Base-by-base conservation (phyloP, 2,113 vertebrate genomes). In the Microcebus murinus region DNA sequence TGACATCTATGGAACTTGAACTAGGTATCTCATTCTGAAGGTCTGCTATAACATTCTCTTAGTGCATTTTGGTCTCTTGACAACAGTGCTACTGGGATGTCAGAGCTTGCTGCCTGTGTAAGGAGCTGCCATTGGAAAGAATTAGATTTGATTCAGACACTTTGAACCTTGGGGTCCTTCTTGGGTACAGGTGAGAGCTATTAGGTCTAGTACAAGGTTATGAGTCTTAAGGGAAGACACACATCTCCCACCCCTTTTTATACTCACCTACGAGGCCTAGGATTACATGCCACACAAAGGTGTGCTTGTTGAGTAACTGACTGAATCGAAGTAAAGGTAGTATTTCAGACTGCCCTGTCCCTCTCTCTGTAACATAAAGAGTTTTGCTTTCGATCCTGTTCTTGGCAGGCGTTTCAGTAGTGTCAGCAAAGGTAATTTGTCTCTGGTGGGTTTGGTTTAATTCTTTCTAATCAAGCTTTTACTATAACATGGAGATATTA, bases 381-480 rank as follows among this genome's bases (percentile, higher is more conserved):
- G 86, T 74, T 23, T 25, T 77, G 50, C 45, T 63, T 82, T 82
- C 13, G 17, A 45, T n/a, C 34, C 89, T 59, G 57, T 42, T 82
- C 79, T 61, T 45, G 83, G 89, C 59, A 85, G 83, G 70, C 45
- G 14, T 65, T 59, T 82, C 4, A 21, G 89, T 1, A 23, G 31
- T 48, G n/a, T 52, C 63, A 79, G 82, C 50, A 45, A 88, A 96
- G 73, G 77, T 55, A 25, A 81, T 55, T 21, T 87, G 73, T 61
- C 85, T 91, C 93, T 79, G 71, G 70, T 74, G 42, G 68, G 81
- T 71, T 92, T 77, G 76, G 42, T 36, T 80, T 80, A 71, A 89
- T 93, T 81, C 85, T 86, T 87, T 65, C 91, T 82, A 74, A 76
- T 73, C 45, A 68, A 71, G 80, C 55, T 91, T 95, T 45, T 76